Evolutionary conservation across 2,888 invertebrate species (phyloP).

Genomic region (Gortyna flavago): DNA sequence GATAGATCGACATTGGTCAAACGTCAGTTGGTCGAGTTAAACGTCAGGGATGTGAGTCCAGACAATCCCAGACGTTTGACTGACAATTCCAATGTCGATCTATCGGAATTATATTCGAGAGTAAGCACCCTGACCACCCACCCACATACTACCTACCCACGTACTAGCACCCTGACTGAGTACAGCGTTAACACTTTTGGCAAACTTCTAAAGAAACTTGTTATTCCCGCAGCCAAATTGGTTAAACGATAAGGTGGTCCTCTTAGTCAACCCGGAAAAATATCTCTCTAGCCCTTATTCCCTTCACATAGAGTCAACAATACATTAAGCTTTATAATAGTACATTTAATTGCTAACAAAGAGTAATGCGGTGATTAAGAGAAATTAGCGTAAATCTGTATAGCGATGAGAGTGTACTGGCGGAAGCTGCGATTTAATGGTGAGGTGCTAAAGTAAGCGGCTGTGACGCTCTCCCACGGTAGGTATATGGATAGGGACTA

Average conservation of each 20-base stretch:
- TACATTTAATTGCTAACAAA: slow-evolving; percentile 23
- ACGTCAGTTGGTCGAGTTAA: too few relatives aligned
- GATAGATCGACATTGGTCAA: too few relatives aligned
- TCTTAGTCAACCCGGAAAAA: slow-evolving; percentile 44
- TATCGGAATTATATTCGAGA: too few relatives aligned
- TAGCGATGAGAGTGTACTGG: slow-evolving; percentile 8
- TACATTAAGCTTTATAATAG: not conserved
- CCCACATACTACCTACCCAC: too few relatives aligned
- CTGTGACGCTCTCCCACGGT: slow-evolving; percentile 33
- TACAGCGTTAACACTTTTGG: not conserved
- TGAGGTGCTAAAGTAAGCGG: slow-evolving; percentile 30
- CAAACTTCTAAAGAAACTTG: not conserved
- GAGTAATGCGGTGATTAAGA: slow-evolving; percentile 47
- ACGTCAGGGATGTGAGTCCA: too few relatives aligned
- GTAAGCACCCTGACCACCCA: too few relatives aligned
- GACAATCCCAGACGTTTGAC: too few relatives aligned
- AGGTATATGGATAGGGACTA: slow-evolving; percentile 25
- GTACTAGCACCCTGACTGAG: not conserved
- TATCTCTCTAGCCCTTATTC: slow-evolving; percentile 9
- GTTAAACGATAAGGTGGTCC: slow-evolving; percentile 6
- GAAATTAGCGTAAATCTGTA: slow-evolving; percentile 18
- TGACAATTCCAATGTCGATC: too few relatives aligned
- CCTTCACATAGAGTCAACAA: not conserved
- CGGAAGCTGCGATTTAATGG: slow-evolving; percentile 54
- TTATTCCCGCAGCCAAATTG: not conserved